Evolutionary conservation across 2,888 invertebrate genomes (phyloP).

Genomic region (Arge pagana): DNA sequence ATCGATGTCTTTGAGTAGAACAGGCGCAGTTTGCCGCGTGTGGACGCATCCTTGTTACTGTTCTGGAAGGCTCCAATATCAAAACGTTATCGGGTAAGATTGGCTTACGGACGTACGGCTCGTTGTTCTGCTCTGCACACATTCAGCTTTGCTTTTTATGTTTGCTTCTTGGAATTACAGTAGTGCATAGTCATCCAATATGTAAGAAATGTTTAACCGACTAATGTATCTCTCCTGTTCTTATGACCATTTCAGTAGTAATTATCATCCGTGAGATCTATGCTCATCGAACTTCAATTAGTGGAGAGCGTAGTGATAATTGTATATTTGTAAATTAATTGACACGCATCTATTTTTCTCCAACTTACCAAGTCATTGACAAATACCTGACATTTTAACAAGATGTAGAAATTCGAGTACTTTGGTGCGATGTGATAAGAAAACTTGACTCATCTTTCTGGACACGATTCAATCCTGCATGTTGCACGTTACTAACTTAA

Average conservation of each 20-base stretch:
- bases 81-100: constrained; percentile 52
- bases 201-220: background rate
- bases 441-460: no score
- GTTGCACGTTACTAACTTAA: constrained; percentile 40
- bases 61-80: constrained; percentile 52
- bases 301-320: constrained; percentile 2
- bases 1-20: constrained; percentile 50
- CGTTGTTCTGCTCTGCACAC: constrained; percentile 27
- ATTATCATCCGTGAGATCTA: background rate
- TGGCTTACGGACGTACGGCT: constrained; percentile 44
- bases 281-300: constrained; percentile 7
- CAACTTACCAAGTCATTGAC: no score
- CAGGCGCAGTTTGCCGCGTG: constrained; percentile 64
- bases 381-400: no score
- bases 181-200: background rate
- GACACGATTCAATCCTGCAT: constrained; percentile 28
- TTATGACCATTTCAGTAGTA: background rate
- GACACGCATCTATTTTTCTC: background rate
- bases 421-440: no score
- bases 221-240: background rate
- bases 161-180: constrained; percentile 4
- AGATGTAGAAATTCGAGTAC: no score
- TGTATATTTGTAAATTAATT: constrained; percentile 18
- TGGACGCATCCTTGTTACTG: constrained; percentile 64
- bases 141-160: constrained; percentile 14